Evolutionary conservation across 2,113 vertebrate genomes (phyloP), one percentile per base, ranked within the genome.

Genomic region (Colossoma macropomum): DNA sequence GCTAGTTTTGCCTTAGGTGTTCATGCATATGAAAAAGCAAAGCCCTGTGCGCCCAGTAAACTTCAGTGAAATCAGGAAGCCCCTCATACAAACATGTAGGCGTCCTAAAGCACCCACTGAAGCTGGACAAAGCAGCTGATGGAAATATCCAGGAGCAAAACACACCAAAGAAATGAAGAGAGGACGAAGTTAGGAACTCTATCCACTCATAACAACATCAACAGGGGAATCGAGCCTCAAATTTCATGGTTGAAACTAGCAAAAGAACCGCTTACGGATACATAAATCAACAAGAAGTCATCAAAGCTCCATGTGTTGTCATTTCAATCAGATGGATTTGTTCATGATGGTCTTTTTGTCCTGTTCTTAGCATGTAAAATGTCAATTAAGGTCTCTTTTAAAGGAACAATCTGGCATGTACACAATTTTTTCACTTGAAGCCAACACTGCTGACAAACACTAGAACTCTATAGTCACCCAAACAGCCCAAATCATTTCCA

Each of bases 21-120:
- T 59, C 77, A 85, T 80, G 72, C 71, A 75, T 54, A 80, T 71
- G 81, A 79, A 76, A n/a, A 66, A 68, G 77, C 71, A 74, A 81
- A 72, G 21, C 41, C 71, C 72, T 69, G 68, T 71, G 68, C 23
- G 41, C 4, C 30, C 68, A 45, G 25, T 30, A 10, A 19, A 71
- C 34, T 45, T 71, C 68, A 45, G 38, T 45, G 68, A 41, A 71
- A 71, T 45, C 21, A 70, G 68, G 68, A 70, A 45, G 25, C 7
- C 38, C 48, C 71, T 73, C 62, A 38, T 54, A 68, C 75, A 62
- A 69, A 68, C 27, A 23, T 41, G 66, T 75, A 81, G 72, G 71
- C 71, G 54, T 66, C 70, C 63, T 71, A 68, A 73, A 81, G 65
- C 72, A 30, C 30, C 54, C 54, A 41, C 71, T 52, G 32, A 66